phyloP scores from a whole-genome alignment of 1,140 invertebrate species.

The Sipha flava region DNA sequence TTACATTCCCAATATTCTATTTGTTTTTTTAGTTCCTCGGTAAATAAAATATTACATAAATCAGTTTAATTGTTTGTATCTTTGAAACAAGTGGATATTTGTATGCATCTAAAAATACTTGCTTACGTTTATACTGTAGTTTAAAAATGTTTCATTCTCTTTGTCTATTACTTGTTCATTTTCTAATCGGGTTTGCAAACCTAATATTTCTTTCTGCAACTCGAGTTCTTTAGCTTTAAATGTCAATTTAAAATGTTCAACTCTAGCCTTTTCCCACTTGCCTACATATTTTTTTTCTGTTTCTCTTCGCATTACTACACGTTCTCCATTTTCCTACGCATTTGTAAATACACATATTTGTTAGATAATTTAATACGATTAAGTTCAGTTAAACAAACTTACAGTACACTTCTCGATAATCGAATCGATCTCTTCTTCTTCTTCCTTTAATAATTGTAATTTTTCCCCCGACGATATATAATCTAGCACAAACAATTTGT shows the following conservation, averaged over 20 bases:
- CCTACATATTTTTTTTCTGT: conserved; percentile 2
- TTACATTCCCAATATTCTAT: conserved; percentile 27
- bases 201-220: neutral
- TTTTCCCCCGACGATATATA: neutral
- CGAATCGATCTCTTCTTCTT: neutral
- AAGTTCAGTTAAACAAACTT: neutral
- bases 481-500: too few relatives aligned
- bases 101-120: neutral
- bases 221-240: neutral
- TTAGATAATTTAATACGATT: too few relatives aligned
- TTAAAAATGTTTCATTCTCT: neutral
- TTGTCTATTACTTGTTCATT: neutral
- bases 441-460: neutral
- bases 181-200: neutral
- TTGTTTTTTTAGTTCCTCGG: conserved; percentile 33
- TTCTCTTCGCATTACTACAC: neutral
- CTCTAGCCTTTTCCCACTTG: conserved; percentile 11
- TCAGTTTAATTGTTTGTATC: too few relatives aligned
- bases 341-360: too few relatives aligned
- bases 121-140: neutral
- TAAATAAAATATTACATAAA: conserved; percentile 44
- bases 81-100: too few relatives aligned
- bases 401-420: neutral
- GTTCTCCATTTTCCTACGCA: neutral
- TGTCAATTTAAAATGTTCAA: conserved; percentile 5